These are phyloP conservation scores for Ptychodera flava DNA, from an alignment of 35 echinoderm and acorn worm genomes.

Conservation along the genomic window DNA sequence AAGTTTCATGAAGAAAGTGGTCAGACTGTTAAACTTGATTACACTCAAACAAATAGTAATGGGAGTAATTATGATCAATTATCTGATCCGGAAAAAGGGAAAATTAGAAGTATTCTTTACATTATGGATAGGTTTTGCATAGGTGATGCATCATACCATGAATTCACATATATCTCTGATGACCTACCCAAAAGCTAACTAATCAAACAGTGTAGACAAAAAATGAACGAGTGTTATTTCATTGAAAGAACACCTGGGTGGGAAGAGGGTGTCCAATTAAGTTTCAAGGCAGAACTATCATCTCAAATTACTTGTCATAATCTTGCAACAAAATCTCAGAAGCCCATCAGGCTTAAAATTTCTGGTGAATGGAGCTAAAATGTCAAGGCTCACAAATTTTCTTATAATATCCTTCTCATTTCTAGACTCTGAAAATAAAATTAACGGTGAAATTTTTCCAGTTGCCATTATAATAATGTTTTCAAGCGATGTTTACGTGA, in stretches of 20 bases:
- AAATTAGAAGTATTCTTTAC: not conserved
- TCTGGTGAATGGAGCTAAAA: not conserved
- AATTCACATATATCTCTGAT: not conserved
- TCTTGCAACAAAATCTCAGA: not conserved
- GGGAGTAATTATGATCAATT: not conserved
- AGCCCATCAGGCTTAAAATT: not conserved
- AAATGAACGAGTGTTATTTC: not conserved
- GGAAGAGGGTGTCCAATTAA: not conserved
- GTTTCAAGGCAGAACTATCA: not conserved
- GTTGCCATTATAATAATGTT: not conserved
- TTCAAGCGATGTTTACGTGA: not conserved
- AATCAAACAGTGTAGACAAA: not conserved
- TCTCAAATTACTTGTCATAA: not conserved
- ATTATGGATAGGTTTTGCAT: not conserved
- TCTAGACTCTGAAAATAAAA: not conserved
- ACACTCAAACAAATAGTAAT: not conserved
- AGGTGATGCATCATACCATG: not conserved
- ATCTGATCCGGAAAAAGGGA: not conserved
- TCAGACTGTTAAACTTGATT: not conserved
- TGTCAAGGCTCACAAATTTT: not conserved
- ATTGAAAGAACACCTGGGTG: not conserved
- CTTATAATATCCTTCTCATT: not conserved
- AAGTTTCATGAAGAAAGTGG: not conserved
- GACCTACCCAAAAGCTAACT: not conserved
- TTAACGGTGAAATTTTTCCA: not conserved